Base-by-base conservation (phyloP, 2,797 vertebrate species). In the Chiropotes sagulatus region DNA sequence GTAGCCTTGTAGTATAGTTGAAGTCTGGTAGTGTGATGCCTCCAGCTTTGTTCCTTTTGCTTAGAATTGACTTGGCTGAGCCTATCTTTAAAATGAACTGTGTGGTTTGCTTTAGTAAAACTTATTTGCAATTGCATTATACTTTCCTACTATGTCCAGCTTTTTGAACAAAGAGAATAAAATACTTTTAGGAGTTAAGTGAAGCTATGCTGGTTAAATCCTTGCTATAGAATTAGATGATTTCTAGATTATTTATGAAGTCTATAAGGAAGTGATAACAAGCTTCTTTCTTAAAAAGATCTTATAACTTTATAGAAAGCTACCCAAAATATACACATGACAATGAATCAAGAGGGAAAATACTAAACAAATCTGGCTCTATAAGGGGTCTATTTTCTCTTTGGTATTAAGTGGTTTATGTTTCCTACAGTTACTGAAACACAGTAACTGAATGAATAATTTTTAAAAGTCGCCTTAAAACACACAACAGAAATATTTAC, bases 301-400 rank as follows among this genome's bases (percentile, higher is more conserved):
- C 30, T 50, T 70, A 84, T 4, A 85, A 5, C 20, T 2, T 58
- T 48, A 64, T 39, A 30, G 44, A 83, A 58, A 93, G 22, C 67
- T 50, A 22, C 14, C 2, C 7, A 58, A 46, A 2, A 64, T 26
- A 54, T 13, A 72, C 0, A 4, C 2, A 26, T 12, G 19, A 2
- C 10, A 75, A 84, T 57, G 14, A 81, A 13, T 11, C 20, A 88
- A 39, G 20, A 7, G 41, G 20, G 83, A n/a, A 26, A 24, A 54
- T n/a, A 46, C 14, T 73, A 57, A 97, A 39, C 2, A 72, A 4
- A 92, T 86, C 2, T 90, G 6, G 7, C 20, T 75, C 54, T n/a
- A 0, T 26, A 94, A 73, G 13, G 52, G 10, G 14, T 48, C 1
- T 4, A 11, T 76, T 58, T 85, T 58, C 4, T 82, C 20, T 30